phyloP scores from a whole-genome alignment of 1,140 invertebrate species.

The Meloidogyne exigua region DNA sequence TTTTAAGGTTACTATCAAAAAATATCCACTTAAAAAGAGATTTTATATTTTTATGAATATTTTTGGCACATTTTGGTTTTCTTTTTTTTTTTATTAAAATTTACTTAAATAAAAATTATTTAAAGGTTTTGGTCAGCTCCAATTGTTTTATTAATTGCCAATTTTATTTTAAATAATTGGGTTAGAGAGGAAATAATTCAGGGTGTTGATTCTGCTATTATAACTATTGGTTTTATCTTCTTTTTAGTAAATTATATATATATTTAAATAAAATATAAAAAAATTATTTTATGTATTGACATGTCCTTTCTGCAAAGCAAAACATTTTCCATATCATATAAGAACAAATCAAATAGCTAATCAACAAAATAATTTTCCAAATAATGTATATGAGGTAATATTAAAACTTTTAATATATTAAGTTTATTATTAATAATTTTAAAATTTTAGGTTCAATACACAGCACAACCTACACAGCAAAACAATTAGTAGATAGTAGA shows the following conservation, averaged over 20 bases:
- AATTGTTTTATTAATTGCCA: constrained; percentile 77
- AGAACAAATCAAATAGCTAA: constrained; percentile 73
- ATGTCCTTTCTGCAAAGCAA: constrained; percentile 76
- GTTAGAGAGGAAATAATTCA: constrained; percentile 83
- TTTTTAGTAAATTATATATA: constrained; percentile 72
- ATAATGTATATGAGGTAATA: constrained; percentile 46
- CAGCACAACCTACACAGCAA: background rate
- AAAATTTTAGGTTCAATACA: background rate
- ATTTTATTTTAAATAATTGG: constrained; percentile 81
- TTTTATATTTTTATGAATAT: constrained; percentile 77
- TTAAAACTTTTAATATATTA: background rate
- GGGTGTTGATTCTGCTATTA: constrained; percentile 75
- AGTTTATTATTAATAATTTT: background rate
- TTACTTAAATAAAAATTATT: constrained; percentile 19
- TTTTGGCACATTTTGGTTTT: constrained; percentile 77
- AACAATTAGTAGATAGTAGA: too few species aligned
- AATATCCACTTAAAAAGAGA: constrained; percentile 75
- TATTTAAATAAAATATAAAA: background rate
- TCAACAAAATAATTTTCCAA: constrained; percentile 40
- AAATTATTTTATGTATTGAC: constrained; percentile 72
- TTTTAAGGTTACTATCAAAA: constrained; percentile 27
- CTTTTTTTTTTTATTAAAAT: background rate
- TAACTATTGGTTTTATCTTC: constrained; percentile 76
- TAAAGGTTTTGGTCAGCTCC: constrained; percentile 76
- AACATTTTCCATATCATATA: constrained; percentile 78